Conservation (phyloP, 2,113 vertebrate species). For the Apus apus region DNA sequence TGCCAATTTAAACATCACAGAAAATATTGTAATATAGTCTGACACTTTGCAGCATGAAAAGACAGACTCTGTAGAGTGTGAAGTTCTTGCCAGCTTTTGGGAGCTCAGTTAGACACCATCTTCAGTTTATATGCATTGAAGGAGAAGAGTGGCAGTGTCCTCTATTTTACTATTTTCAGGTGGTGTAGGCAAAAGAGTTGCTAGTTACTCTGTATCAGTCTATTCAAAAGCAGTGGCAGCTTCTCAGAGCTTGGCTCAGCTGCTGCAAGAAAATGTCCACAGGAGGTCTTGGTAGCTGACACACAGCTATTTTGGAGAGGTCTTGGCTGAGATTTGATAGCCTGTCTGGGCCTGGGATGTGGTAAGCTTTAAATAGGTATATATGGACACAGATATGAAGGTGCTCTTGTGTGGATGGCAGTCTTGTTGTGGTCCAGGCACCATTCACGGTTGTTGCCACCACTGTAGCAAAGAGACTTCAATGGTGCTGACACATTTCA, state of each 20-base stretch:
- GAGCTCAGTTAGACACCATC: not conserved
- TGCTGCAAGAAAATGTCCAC: not conserved
- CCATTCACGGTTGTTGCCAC: fast-evolving
- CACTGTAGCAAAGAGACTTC: not conserved
- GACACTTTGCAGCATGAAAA: constrained; percentile 35
- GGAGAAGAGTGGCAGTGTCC: not conserved
- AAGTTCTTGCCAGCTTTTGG: constrained; percentile 32
- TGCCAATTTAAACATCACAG: constrained; percentile 42
- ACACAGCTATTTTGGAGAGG: not conserved
- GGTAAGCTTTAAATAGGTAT: not conserved
- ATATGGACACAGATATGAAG: not conserved
- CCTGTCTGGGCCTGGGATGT: not conserved
- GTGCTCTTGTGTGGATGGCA: fast-evolving
- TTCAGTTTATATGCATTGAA: not conserved
- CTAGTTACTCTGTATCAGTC: fast-evolving
- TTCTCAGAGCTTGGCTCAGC: not conserved
- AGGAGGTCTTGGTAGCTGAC: not conserved
- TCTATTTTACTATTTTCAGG: not conserved
- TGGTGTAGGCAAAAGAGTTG: not conserved
- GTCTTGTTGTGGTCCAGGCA: not conserved
- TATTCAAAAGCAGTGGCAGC: not conserved
- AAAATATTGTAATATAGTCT: constrained; percentile 10
- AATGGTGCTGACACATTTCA: not conserved
- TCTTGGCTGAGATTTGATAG: not conserved
- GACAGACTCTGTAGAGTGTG: not conserved